Conservation (phyloP, 2,888 invertebrate species). For the Lycia hirtaria region DNA sequence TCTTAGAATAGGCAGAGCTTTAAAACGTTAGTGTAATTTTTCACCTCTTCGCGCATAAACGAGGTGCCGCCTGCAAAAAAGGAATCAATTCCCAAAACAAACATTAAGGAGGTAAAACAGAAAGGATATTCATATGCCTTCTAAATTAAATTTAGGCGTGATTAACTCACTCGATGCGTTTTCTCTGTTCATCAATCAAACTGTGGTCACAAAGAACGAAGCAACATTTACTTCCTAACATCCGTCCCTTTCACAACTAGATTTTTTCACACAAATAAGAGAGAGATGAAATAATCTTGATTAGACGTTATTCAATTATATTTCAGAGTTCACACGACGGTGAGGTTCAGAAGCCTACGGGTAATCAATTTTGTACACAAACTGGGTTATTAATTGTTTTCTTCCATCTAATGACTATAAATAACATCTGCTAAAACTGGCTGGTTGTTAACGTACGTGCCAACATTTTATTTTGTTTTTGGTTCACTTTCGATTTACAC, state of each 20-base stretch:
- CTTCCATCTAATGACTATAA: constrained; percentile 76
- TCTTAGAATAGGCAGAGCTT: background rate
- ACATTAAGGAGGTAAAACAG: constrained; percentile 72
- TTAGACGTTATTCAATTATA: constrained; percentile 73
- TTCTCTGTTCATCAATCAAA: constrained; percentile 85
- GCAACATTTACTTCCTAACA: constrained; percentile 71
- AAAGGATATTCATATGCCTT: constrained; percentile 70
- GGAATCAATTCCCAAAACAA: constrained; percentile 66
- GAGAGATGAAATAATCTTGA: constrained; percentile 57
- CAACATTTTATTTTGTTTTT: constrained; percentile 57
- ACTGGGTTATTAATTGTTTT: constrained; percentile 79
- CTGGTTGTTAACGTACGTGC: constrained; percentile 77
- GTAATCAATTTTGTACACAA: constrained; percentile 84
- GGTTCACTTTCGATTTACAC: constrained; percentile 39
- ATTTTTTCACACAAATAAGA: constrained; percentile 45
- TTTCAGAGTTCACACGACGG: constrained; percentile 78
- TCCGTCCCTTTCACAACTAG: constrained; percentile 57
- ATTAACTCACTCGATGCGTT: constrained; percentile 82
- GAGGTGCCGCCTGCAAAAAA: constrained; percentile 43
- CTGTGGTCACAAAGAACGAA: constrained; percentile 65
- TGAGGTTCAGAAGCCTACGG: constrained; percentile 75
- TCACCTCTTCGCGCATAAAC: constrained; percentile 23
- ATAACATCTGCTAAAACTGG: constrained; percentile 79
- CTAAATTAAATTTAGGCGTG: constrained; percentile 84
- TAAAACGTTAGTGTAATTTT: constrained; percentile 6